A percentile compares a stretch with the other conserved stretches of the same genome.
These are phyloP conservation scores for Drosophila neonasuta DNA, from an alignment of 2,888 invertebrate species.

Conservation along the genomic window DNA sequence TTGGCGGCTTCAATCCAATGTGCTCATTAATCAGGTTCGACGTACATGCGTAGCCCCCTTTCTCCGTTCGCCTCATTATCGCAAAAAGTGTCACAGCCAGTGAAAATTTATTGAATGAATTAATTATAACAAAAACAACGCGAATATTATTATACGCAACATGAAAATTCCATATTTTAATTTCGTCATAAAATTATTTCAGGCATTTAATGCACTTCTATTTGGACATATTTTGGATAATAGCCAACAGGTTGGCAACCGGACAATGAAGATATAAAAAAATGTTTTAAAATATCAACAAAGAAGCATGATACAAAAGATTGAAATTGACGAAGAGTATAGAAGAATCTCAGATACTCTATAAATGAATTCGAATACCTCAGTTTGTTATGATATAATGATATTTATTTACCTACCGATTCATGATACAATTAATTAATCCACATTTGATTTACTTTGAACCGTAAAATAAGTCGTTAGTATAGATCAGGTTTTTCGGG, in stretches of 20 bases:
- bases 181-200: conserved; percentile 20
- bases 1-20: conserved; percentile 52
- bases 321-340: neutral
- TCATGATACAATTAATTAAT: neutral
- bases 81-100: conserved; percentile 63
- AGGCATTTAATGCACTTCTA: conserved; percentile 15
- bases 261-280: conserved; percentile 19
- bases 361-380: conserved; percentile 4
- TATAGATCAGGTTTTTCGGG: neutral
- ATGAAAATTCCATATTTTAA: conserved; percentile 34
- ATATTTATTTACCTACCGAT: neutral
- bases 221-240: conserved; percentile 26
- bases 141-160: conserved; percentile 30
- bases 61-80: conserved; percentile 58
- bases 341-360: conserved; percentile 47
- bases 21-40: conserved; percentile 68
- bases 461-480: neutral
- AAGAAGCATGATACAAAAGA: conserved; percentile 56
- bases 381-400: neutral
- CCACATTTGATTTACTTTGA: neutral
- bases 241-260: conserved; percentile 59
- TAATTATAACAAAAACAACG: conserved; percentile 49
- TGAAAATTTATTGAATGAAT: conserved; percentile 69
- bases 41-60: conserved; percentile 28
- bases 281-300: conserved; percentile 34